Percentiles rank a stretch among this genome's conserved stretches.
phyloP scores from a whole-genome alignment of 2,113 vertebrate genomes.

The Petromus typicus region DNA sequence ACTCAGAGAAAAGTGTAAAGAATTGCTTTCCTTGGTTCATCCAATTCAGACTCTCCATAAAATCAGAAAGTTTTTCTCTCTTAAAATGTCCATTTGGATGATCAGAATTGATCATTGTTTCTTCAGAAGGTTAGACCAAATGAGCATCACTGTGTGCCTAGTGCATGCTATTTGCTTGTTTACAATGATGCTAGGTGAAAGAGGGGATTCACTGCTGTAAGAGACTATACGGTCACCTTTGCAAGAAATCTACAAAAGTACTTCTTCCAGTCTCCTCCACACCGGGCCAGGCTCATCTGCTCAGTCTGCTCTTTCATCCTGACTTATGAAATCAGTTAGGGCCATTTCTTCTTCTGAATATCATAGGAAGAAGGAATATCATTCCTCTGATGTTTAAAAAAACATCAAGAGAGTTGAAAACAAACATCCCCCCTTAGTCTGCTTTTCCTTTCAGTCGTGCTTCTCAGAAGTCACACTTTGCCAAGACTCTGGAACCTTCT shows the following conservation, averaged over 20 bases:
- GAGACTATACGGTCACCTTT: neutral
- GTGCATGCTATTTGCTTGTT: neutral
- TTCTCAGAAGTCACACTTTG: slow-evolving; percentile 35
- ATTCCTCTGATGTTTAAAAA: no score
- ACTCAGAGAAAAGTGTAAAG: slow-evolving; percentile 43
- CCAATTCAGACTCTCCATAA: slow-evolving; percentile 39
- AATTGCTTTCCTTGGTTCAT: slow-evolving; percentile 20
- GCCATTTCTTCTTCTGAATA: neutral
- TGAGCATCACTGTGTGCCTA: neutral
- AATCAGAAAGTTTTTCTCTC: neutral
- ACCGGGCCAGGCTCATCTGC: neutral
- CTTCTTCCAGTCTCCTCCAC: neutral
- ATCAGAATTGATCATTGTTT: slow-evolving; percentile 18
- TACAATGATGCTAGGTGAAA: slow-evolving; percentile 6
- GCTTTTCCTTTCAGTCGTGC: neutral
- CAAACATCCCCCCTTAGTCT: neutral
- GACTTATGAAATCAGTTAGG: neutral
- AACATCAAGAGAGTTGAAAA: slow-evolving; percentile 24
- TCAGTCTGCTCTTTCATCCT: neutral
- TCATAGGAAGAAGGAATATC: no score
- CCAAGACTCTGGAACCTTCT: neutral
- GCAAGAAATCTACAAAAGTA: neutral
- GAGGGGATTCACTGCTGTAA: neutral
- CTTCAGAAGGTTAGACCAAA: neutral
- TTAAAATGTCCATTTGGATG: slow-evolving; percentile 29